Evolutionary conservation across 2,797 vertebrate genomes (phyloP).

Genomic region (Xerus rutilus): DNA sequence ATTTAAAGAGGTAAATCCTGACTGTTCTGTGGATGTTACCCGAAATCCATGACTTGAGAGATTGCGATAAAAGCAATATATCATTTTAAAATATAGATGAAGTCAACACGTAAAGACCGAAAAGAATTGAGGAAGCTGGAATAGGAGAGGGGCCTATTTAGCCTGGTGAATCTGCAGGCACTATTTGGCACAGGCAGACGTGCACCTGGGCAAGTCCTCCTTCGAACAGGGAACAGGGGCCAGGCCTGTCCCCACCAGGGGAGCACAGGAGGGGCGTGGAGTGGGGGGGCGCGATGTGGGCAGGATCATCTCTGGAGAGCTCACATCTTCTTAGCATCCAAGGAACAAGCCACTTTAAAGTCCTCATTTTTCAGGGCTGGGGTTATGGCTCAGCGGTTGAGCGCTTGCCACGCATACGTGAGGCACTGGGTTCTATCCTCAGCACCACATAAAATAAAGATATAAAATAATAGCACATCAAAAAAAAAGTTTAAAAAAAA

Average conservation of each 20-base stretch:
- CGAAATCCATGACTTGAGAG: fast-evolving
- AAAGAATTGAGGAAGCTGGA: not conserved
- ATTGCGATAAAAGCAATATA: fast-evolving
- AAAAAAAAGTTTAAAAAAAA: too few species aligned
- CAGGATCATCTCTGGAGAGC: not conserved
- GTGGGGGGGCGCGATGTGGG: fast-evolving
- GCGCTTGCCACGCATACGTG: too few species aligned
- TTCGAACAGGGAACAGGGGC: too few species aligned
- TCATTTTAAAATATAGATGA: not conserved
- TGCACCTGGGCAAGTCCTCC: too few species aligned
- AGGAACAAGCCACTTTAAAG: fast-evolving
- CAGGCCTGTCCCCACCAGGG: too few species aligned
- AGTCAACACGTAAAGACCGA: fast-evolving
- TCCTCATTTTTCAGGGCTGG: too few species aligned
- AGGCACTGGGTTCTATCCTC: too few species aligned
- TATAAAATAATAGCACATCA: too few species aligned
- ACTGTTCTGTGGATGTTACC: fast-evolving
- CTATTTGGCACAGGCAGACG: fast-evolving
- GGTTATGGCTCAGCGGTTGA: too few species aligned
- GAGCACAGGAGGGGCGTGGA: fast-evolving
- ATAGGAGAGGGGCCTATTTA: too few species aligned
- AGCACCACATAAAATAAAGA: too few species aligned
- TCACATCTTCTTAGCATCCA: fast-evolving
- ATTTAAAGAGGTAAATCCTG: fast-evolving
- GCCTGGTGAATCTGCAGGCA: fast-evolving